Conservation (phyloP, 2,888 invertebrate genomes). For the Drosophila mercatorum region DNA sequence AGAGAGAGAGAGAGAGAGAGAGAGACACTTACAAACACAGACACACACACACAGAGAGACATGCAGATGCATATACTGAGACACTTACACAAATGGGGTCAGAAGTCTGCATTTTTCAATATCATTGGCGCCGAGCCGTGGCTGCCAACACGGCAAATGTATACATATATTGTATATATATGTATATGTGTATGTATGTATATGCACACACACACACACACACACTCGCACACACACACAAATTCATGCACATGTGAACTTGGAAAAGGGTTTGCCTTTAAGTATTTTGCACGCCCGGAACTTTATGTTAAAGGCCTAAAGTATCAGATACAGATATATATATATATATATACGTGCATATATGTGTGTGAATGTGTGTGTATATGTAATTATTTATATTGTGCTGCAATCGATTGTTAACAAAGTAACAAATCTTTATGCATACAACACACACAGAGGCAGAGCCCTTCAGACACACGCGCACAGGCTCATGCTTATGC, state of each 20-base stretch:
- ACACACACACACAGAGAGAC: conserved; percentile 7
- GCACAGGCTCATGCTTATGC: not conserved
- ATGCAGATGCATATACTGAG: not conserved
- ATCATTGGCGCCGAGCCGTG: conserved; percentile 55
- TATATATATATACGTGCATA: too few species aligned
- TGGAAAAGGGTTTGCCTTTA: conserved; percentile 28
- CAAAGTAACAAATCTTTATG: conserved; percentile 33
- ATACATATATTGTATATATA: conserved; percentile 6
- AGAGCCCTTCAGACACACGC: not conserved
- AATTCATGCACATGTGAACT: conserved; percentile 50
- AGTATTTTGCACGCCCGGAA: conserved; percentile 35
- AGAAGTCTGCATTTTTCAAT: conserved; percentile 66
- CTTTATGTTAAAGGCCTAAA: conserved; percentile 37
- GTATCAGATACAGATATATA: conserved; percentile 14
- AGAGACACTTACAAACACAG: conserved; percentile 23
- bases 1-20: not conserved
- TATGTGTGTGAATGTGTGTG: not conserved
- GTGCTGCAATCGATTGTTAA: conserved; percentile 42
- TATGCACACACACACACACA: not conserved
- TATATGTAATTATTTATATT: not conserved
- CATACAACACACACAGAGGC: not conserved
- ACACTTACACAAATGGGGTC: conserved; percentile 56
- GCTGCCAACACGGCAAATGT: conserved; percentile 41
- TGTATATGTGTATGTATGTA: not conserved
- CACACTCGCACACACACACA: conserved; percentile 6